Evolutionary conservation across 1,140 invertebrate species (phyloP).

Genomic region (Aphelinus certus): DNA sequence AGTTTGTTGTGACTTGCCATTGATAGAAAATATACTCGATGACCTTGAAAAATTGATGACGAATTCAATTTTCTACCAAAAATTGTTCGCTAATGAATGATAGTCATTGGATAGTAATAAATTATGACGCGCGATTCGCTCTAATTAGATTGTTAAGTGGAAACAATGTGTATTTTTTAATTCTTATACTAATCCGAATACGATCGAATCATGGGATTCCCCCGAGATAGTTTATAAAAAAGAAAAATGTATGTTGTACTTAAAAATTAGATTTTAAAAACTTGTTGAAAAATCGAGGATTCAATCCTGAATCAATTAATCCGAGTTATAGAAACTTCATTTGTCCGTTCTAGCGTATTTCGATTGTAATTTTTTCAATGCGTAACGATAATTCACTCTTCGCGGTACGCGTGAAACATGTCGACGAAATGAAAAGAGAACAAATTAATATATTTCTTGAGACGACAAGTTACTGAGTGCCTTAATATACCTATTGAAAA

Average conservation of each 20-base stretch:
- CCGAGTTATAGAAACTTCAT: no score
- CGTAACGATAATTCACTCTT: conserved; percentile 4
- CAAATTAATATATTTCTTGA: conserved; percentile 38
- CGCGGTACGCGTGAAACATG: not conserved
- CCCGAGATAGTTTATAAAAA: conserved; percentile 17
- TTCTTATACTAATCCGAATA: conserved; percentile 9
- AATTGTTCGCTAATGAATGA: no score
- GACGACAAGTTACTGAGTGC: conserved; percentile 2
- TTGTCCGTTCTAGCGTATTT: not conserved
- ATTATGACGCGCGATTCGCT: not conserved
- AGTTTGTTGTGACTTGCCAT: no score
- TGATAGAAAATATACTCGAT: no score
- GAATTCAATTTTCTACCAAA: no score
- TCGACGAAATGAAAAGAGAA: conserved; percentile 31
- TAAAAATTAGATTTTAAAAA: conserved; percentile 9
- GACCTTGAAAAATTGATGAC: no score
- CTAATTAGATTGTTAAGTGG: not conserved
- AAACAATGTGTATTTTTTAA: conserved; percentile 1
- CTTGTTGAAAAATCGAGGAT: conserved; percentile 13
- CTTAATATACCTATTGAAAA: conserved; percentile 16
- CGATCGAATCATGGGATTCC: not conserved
- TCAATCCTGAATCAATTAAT: not conserved
- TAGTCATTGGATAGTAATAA: not conserved
- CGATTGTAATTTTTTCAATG: conserved; percentile 10
- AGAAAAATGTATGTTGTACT: not conserved